Base-by-base conservation (phyloP, 2,797 vertebrate species). In the Sebastes cheni region DNA sequence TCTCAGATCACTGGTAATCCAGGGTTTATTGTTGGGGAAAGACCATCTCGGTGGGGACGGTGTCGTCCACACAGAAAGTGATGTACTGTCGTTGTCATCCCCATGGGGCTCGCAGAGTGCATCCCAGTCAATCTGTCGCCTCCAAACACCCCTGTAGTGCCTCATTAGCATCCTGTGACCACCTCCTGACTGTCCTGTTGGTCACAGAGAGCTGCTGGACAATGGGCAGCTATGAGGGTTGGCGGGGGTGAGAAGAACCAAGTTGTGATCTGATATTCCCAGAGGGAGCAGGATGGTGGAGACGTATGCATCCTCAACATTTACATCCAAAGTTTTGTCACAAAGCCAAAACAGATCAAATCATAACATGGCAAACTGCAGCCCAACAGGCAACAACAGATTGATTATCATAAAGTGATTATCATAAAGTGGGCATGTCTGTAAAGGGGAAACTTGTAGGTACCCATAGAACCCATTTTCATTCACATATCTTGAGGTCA, bases 281-380 rank as follows among this genome's bases (percentile, higher is more conserved):
- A 25, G 22, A 23, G 22, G 52, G 54, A 0, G 22, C 22, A 25
- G 22, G 54, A 22, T 10, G 6, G 54, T 56, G 5, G 22, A 23
- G 23, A 12, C 0, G 0, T 54, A 16, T 58, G 23, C 0, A 58
- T 58, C 23, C 23, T 27, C 14, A 14, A 58, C 6, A 25, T 27
- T 16, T 27, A 25, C 13, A 27, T 27, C 23, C 22, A 25, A 58
- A 14, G 54, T 56, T 56, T 56, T 25, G 11, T 25, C 42, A 18
- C 14, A 46, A 46, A 46, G 16, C 42, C 42, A 46, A 46, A 46
- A 46, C 42, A 46, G 16, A 46, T 39, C 36, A 39, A 39, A 39
- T 39, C 36, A 39, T 39, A 39, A 39, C 36, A 39, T 13, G 12
- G 36, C 36, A 39, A 39, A 39, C 36, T 39, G 12, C 36, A 39